phyloP scores from a whole-genome alignment of 2,113 vertebrate species.

The Pseudolaguvia tuberculata region DNA sequence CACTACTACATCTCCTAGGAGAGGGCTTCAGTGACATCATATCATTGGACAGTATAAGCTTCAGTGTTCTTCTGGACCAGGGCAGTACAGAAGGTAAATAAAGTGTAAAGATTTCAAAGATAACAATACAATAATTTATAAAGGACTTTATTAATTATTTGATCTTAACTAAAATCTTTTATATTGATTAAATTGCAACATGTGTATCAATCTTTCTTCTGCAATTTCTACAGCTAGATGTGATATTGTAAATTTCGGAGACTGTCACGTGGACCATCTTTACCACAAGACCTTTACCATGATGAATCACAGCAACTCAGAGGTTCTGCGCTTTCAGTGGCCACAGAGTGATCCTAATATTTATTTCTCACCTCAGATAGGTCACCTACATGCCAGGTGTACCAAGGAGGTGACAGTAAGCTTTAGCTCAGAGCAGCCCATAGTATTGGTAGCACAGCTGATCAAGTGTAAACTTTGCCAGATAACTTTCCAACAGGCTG shows the following conservation, averaged over 20 bases:
- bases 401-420: conserved; percentile 76
- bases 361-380: conserved; percentile 78
- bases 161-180: no score
- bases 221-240: conserved; percentile 54
- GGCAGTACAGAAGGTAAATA: conserved; percentile 62
- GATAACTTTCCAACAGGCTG: conserved; percentile 70
- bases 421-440: conserved; percentile 66
- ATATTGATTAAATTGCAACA: neutral
- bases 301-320: conserved; percentile 73
- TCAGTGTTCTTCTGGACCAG: conserved; percentile 44
- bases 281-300: conserved; percentile 74
- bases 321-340: conserved; percentile 80
- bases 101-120: neutral
- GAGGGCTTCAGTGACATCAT: conserved; percentile 77
- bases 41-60: conserved; percentile 73
- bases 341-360: conserved; percentile 53
- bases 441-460: conserved; percentile 58
- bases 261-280: conserved; percentile 69
- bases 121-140: neutral
- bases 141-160: no score
- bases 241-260: conserved; percentile 76
- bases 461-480: conserved; percentile 71
- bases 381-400: conserved; percentile 84
- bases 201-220: neutral
- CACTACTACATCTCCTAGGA: conserved; percentile 66